Evolutionary conservation across 1,140 invertebrate genomes (phyloP), one percentile per base, ranked within the genome.

Genomic region (Caerostris extrusa): DNA sequence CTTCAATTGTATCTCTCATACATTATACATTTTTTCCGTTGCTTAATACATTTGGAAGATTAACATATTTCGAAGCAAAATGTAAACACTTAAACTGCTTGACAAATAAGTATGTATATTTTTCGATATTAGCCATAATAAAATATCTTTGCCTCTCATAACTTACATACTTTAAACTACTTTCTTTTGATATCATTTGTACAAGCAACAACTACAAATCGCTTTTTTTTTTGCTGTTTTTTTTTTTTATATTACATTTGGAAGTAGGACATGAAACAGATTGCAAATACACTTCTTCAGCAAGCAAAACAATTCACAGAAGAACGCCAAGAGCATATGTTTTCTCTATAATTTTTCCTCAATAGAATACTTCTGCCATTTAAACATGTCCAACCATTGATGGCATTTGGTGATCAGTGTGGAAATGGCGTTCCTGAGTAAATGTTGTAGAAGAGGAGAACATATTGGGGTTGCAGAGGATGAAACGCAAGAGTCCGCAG

Each of bases 401-500:
- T n/a, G 17, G 61, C 34, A 17, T 14, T 67, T 14, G 67, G 19
- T 69, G 17, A 77, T 5, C 50, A 77, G 12, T 50, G 71, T 12
- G 10, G 53, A 7, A 34, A 77, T 5, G 14, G 61, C 12, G 34
- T 17, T 50, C n/a, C 8, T 60, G 85, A 61, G 85, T 4, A 60
- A 61, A 14, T 3, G 53, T 17, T 85, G 82, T 5, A 87, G 5
- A 3, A 55, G 17, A 3, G 64, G 34, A 57, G 34, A 71, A 64
- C 10, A n/a, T 7, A 10, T 56, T 5, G 61, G 50, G 50, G 60
- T 10, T 56, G 64, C 61, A 5, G 57, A 55, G 6, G 81, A 83
- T 17, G 93, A n/a, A 19, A 71, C 34, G 86, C 95, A 95, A 8
- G 94, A 85, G n/a, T 91, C 94, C 4, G 56, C 69, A 14, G 90